Conservation (phyloP, 1,140 invertebrate species). For the Drosophila pseudoobscura region DNA sequence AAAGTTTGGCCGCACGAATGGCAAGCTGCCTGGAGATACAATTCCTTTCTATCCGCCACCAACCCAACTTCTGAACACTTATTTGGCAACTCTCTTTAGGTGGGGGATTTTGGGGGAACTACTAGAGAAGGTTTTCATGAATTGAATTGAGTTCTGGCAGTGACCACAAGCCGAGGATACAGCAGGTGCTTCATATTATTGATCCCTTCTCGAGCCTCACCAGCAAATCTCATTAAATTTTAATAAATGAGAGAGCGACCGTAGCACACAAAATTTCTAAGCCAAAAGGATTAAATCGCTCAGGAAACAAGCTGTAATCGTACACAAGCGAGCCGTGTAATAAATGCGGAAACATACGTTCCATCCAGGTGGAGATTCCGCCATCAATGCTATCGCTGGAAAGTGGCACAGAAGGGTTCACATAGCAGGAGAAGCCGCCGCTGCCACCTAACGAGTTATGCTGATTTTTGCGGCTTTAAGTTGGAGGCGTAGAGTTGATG, state of each 20-base stretch:
- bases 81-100: slow-evolving; percentile 13
- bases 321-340: slow-evolving; percentile 33
- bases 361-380: slow-evolving; percentile 46
- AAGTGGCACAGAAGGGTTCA: slow-evolving; percentile 23
- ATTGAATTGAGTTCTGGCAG: slow-evolving; percentile 16
- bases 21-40: background rate
- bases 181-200: slow-evolving; percentile 28
- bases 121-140: too few species aligned
- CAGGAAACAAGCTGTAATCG: slow-evolving; percentile 66
- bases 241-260: slow-evolving; percentile 58
- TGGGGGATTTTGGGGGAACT: background rate
- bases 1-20: slow-evolving; percentile 2
- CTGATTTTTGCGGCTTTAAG: slow-evolving; percentile 74
- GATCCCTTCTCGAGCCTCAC: slow-evolving; percentile 2
- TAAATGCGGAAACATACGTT: slow-evolving; percentile 60
- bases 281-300: slow-evolving; percentile 70
- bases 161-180: slow-evolving; percentile 27
- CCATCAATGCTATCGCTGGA: background rate
- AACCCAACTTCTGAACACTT: slow-evolving; percentile 3
- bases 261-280: slow-evolving; percentile 49
- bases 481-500: slow-evolving; percentile 48
- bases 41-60: slow-evolving; percentile 15
- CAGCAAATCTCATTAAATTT: slow-evolving; percentile 59
- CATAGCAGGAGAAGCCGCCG: too few species aligned
- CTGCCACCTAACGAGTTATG: slow-evolving; percentile 46